phyloP scores from a whole-genome alignment of 2,888 invertebrate genomes.

The Luperina testacea region DNA sequence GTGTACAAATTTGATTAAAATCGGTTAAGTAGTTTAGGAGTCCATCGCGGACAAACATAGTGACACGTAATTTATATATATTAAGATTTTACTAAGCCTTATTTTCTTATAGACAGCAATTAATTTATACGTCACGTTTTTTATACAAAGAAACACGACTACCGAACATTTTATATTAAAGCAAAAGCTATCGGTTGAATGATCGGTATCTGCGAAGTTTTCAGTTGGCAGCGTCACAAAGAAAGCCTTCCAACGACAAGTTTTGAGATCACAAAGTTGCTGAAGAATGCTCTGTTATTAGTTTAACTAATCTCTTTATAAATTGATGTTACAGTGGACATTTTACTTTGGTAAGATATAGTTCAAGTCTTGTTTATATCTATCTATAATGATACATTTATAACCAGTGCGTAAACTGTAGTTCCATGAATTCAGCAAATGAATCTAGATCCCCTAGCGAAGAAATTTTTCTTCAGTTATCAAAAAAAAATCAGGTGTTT shows the following conservation, averaged over 20 bases:
- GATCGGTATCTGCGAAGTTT: conserved; percentile 1
- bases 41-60: too few relatives aligned
- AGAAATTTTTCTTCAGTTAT: too few relatives aligned
- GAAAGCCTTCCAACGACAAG: conserved; percentile 4
- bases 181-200: conserved; percentile 8
- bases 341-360: too few relatives aligned
- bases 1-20: too few relatives aligned
- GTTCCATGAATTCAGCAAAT: too few relatives aligned
- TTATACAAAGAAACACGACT: neutral
- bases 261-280: conserved; percentile 1
- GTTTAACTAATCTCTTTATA: conserved; percentile 12
- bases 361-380: too few relatives aligned
- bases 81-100: neutral
- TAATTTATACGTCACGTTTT: neutral
- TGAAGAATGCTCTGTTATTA: conserved; percentile 13
- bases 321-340: neutral
- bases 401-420: too few relatives aligned
- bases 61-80: too few relatives aligned
- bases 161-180: neutral
- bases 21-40: too few relatives aligned
- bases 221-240: conserved; percentile 7
- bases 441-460: too few relatives aligned
- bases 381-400: too few relatives aligned
- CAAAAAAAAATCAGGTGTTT: too few relatives aligned
- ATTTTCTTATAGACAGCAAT: neutral